Base-by-base conservation (phyloP, 2,797 vertebrate genomes). In the Acrocephalus scirpaceus region DNA sequence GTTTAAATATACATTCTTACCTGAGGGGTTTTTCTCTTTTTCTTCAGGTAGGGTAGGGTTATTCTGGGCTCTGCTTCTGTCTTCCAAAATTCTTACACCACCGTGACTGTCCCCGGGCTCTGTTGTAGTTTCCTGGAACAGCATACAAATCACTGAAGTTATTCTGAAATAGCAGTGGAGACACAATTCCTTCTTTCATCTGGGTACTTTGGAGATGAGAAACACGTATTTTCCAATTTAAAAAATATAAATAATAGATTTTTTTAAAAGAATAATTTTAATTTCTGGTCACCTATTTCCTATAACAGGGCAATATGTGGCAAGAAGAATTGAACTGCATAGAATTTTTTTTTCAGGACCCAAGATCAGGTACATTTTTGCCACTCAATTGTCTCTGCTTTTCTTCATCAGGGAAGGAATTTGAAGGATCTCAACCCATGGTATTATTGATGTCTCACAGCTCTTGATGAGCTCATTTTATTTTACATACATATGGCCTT, bases 211-310 rank as follows among this genome's bases (percentile, higher is more conserved):
- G 16, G 16, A 79, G 15, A 45, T 34, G 5, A 79, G 13, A 82
- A 83, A 76, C 2, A 16, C 2, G 1, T 48, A 11, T 48, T 79
- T 81, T 65, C 20, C 4, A 23, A 50, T 23, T n/a, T n/a, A 78
- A 74, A 27, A 42, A 6, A 3, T 25, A 15, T 5, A 48, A 70
- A 50, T 27, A 53, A 40, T 23, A 7, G 1, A 1, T 1, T 8
- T 25, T 15, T 22, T 42, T 42, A 9, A 22, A 71, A 69, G 1
- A 71, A n/a, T 30, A 5, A 3, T 0, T 42, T 76, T 54, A 38
- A 4, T 21, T 76, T 66, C 36, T 81, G 56, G n/a, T 50, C 47
- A 88, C 20, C 16, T 60, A 4, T 47, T 66, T 62, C 56, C 54
- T 47, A 4, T 95, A 62, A 66, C 20, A 11, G 30, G 51, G n/a